phyloP scores from a whole-genome alignment of 2,113 vertebrate species.

The Fulmarus glacialis region DNA sequence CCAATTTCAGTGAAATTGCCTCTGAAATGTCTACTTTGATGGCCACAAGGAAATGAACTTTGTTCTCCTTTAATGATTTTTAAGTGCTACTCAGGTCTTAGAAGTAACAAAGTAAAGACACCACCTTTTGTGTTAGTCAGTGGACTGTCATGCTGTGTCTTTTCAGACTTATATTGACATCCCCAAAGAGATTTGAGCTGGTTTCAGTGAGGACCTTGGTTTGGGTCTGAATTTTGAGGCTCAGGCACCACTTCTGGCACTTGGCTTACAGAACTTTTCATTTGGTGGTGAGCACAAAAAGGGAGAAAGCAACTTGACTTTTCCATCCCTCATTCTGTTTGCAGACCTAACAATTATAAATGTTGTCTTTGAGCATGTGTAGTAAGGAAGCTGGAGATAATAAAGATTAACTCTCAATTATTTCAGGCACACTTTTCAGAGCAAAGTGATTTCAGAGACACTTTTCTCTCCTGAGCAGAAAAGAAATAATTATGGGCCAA shows the following conservation, averaged over 20 bases:
- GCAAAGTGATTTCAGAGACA: not conserved
- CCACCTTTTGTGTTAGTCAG: not conserved
- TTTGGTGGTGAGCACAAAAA: not conserved
- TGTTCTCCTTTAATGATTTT: not conserved
- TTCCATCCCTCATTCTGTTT: not conserved
- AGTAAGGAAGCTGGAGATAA: not conserved
- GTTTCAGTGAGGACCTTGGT: not conserved
- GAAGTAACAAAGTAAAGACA: not conserved
- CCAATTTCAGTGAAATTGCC: not conserved
- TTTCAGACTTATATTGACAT: not conserved
- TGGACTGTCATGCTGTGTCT: not conserved
- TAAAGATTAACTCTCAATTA: slow-evolving; percentile 3
- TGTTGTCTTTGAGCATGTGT: not conserved
- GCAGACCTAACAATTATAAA: not conserved
- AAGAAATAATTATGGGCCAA: slow-evolving; percentile 27
- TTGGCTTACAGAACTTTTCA: not conserved
- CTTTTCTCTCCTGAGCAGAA: not conserved
- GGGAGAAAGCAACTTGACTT: not conserved
- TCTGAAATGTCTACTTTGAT: not conserved
- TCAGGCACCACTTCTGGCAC: not conserved
- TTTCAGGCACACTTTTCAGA: not conserved
- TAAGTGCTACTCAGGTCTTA: not conserved
- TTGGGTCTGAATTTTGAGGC: not conserved
- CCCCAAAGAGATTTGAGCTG: not conserved
- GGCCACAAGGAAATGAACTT: not conserved